phyloP scores from a whole-genome alignment of 2,888 invertebrate species.

The Hemithea aestivaria region DNA sequence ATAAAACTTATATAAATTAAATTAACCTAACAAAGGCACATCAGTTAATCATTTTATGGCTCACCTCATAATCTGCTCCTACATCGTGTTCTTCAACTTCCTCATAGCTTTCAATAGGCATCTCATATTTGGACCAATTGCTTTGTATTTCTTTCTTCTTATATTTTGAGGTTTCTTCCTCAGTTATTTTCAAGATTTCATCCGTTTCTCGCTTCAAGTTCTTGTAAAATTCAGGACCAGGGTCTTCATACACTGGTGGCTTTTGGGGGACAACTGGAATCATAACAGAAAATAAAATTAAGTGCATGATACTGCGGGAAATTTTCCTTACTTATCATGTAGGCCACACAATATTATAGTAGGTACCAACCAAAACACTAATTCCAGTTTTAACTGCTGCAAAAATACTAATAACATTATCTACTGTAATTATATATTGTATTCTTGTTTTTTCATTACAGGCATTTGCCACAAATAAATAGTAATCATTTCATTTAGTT shows the following conservation, averaged over 20 bases:
- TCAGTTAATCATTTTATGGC: neutral
- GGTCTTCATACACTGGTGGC: slow-evolving; percentile 48
- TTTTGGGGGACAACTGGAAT: slow-evolving; percentile 45
- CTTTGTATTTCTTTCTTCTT: slow-evolving; percentile 73
- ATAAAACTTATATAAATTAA: too few species aligned
- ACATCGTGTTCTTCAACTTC: slow-evolving; percentile 64
- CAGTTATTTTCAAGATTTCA: slow-evolving; percentile 68
- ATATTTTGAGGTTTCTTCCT: slow-evolving; percentile 64
- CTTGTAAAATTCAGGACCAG: slow-evolving; percentile 65
- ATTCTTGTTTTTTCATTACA: too few species aligned
- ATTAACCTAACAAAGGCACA: too few species aligned
- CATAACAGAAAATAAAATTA: neutral
- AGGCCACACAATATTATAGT: too few species aligned
- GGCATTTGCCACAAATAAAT: too few species aligned
- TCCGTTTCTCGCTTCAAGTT: slow-evolving; percentile 65
- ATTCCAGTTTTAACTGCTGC: too few species aligned
- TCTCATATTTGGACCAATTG: slow-evolving; percentile 73
- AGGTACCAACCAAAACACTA: too few species aligned
- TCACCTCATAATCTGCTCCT: slow-evolving; percentile 74
- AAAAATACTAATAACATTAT: too few species aligned
- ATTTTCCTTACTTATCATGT: too few species aligned
- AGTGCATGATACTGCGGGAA: too few species aligned
- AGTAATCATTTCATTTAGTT: too few species aligned
- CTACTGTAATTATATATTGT: too few species aligned
- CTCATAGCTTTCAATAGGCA: slow-evolving; percentile 69